Evolutionary conservation across 2,113 vertebrate genomes (phyloP).

Genomic region (Helogale parvula): DNA sequence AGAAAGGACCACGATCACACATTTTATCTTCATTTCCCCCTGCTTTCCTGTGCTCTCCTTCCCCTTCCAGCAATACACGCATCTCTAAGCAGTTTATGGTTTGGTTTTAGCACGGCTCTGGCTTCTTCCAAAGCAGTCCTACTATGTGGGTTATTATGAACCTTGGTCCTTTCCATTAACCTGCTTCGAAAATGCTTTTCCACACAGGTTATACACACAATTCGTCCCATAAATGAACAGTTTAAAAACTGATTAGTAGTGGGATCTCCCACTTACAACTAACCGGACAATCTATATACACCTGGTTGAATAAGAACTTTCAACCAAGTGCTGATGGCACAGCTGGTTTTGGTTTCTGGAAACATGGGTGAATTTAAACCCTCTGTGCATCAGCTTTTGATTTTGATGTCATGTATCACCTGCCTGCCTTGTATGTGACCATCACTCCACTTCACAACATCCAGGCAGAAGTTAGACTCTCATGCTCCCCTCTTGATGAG

Average conservation of each 20-base stretch:
- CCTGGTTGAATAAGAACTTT: background rate
- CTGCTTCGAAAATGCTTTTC: constrained; percentile 26
- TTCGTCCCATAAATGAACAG: constrained; percentile 11
- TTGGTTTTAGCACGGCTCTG: background rate
- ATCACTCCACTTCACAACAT: rapidly evolving
- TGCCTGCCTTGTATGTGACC: rapidly evolving
- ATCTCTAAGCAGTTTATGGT: background rate
- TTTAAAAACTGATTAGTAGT: constrained; percentile 40
- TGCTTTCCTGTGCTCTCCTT: background rate
- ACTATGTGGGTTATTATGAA: background rate
- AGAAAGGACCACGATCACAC: background rate
- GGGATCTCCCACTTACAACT: constrained; percentile 10
- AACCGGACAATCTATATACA: background rate
- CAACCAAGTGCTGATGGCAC: background rate
- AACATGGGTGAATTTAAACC: background rate
- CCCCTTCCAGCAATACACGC: background rate
- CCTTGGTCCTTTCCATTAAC: background rate
- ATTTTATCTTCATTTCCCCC: background rate
- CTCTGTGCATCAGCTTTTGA: background rate
- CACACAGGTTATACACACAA: background rate
- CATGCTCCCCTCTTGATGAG: background rate
- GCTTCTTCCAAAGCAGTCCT: background rate
- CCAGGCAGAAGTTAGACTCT: background rate
- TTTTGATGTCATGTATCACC: background rate
- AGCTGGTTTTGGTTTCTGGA: background rate